Conservation (phyloP, 2,888 invertebrate species). For the Craniophora ligustri region DNA sequence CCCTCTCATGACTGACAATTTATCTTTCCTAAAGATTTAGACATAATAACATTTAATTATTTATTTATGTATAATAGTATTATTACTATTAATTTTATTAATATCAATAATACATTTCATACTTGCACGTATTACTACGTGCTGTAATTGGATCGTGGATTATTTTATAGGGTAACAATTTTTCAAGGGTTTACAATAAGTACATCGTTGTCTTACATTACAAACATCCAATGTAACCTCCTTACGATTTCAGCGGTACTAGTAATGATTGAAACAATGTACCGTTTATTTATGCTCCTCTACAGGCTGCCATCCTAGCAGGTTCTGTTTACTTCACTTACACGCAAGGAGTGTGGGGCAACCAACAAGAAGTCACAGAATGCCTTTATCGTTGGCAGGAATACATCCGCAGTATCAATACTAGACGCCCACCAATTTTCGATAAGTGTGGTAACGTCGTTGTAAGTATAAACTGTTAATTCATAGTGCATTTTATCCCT, state of each 20-base stretch:
- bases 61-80: too few species aligned
- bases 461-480: constrained; percentile 63
- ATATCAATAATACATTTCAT: too few species aligned
- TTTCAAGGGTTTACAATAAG: too few species aligned
- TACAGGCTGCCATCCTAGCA: constrained; percentile 81
- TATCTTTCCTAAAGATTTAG: too few species aligned
- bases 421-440: constrained; percentile 78
- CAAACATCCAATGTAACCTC: constrained; percentile 58
- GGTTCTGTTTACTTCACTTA: constrained; percentile 83
- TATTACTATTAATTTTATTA: too few species aligned
- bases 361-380: constrained; percentile 81
- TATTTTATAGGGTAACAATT: too few species aligned
- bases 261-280: constrained; percentile 60
- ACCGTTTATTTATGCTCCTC: constrained; percentile 49
- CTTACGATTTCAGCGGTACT: constrained; percentile 69
- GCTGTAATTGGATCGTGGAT: too few species aligned
- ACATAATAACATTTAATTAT: too few species aligned
- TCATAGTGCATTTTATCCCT: background rate
- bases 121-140: too few species aligned
- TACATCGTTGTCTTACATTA: background rate
- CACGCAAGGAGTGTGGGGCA: constrained; percentile 84
- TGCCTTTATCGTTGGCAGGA: constrained; percentile 81
- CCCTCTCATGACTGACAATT: too few species aligned
- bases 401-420: constrained; percentile 79
- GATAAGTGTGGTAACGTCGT: constrained; percentile 79